Percentiles rank a stretch among this genome's conserved stretches.
Evolutionary conservation across 2,888 invertebrate genomes (phyloP).

Genomic region (Scaptomyza reducta): DNA sequence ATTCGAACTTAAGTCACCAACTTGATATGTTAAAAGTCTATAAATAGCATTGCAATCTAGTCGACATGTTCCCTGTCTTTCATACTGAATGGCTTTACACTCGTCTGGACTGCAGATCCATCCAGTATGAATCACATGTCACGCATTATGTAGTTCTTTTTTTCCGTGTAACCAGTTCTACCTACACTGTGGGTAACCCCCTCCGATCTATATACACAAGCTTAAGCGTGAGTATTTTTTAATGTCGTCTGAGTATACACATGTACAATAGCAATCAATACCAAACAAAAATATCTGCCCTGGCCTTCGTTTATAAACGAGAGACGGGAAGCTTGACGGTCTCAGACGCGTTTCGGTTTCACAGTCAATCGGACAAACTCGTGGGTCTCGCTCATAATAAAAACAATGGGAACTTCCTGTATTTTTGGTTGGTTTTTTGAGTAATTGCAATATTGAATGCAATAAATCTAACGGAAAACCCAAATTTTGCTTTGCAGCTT

Average conservation of each 20-base stretch:
- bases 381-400: conserved; percentile 5
- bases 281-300: conserved; percentile 2
- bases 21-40: not conserved
- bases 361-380: conserved; percentile 33
- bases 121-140: conserved; percentile 21
- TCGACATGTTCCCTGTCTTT: not conserved
- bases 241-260: too few relatives aligned
- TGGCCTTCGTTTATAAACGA: conserved; percentile 49
- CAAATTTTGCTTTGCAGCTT: conserved; percentile 4
- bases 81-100: not conserved
- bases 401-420: conserved; percentile 29
- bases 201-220: conserved; percentile 15
- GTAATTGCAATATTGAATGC: not conserved
- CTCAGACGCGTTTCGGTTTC: conserved; percentile 43
- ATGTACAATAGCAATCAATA: conserved; percentile 50
- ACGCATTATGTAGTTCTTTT: not conserved
- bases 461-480: not conserved
- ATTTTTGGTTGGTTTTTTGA: conserved; percentile 31
- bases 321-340: conserved; percentile 26
- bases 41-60: conserved; percentile 1
- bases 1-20: not conserved
- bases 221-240: not conserved
- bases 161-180: conserved; percentile 20
- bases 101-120: conserved; percentile 1
- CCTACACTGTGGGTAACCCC: conserved; percentile 28